These are phyloP conservation scores for Anastatus disparis DNA, from an alignment of 1,140 invertebrate species.

Conservation along the genomic window DNA sequence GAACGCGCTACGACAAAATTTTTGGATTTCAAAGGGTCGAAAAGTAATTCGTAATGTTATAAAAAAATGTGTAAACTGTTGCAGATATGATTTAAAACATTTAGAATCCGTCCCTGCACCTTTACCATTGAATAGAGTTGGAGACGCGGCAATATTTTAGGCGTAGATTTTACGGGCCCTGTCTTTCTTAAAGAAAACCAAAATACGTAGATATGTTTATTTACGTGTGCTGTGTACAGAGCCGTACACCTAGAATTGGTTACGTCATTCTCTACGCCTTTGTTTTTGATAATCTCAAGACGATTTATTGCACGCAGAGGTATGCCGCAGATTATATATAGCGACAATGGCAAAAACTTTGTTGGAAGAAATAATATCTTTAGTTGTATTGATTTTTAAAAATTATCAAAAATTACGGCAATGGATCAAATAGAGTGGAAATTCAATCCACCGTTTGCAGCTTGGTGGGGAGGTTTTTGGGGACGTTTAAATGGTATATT, in stretches of 20 bases:
- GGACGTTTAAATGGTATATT: background rate
- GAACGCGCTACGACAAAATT: conserved; percentile 28
- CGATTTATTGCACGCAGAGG: background rate
- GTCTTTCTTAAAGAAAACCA: conserved; percentile 39
- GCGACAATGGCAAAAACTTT: background rate
- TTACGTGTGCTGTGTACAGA: conserved; percentile 19
- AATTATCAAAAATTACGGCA: background rate
- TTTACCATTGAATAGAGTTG: conserved; percentile 48
- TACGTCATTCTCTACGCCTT: too few species aligned
- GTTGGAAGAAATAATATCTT: background rate
- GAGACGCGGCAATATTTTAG: conserved; percentile 51
- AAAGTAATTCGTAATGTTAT: too few species aligned
- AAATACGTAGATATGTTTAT: background rate
- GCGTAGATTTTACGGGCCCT: conserved; percentile 55
- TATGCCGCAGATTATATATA: background rate
- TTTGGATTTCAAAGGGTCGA: too few species aligned
- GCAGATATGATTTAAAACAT: background rate
- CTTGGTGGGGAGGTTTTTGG: background rate
- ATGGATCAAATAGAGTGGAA: too few species aligned
- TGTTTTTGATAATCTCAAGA: background rate
- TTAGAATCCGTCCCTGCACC: background rate
- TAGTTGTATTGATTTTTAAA: background rate
- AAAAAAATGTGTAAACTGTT: too few species aligned
- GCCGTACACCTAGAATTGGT: background rate
- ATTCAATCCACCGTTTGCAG: too few species aligned